Evolutionary conservation across 2,888 invertebrate genomes (phyloP), one percentile per base, ranked within the genome.

Genomic region (Andrena fulva): DNA sequence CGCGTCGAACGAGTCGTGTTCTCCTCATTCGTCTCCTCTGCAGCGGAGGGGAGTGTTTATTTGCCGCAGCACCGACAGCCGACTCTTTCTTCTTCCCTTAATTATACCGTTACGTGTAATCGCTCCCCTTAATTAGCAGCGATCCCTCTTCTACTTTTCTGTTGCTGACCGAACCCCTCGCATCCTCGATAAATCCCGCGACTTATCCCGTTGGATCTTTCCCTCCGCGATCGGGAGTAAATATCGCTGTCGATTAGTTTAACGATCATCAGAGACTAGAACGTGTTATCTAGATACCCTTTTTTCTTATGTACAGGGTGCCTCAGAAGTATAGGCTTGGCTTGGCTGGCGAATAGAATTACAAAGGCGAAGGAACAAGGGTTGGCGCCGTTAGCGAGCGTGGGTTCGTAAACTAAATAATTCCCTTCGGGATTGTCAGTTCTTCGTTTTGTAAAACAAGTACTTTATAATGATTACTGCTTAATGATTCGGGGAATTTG

Each of bases 31-130:
- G 16, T 62, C 63, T 74, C 60, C 69, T 69, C 35, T 2, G 12
- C 42, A 42, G 24, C 71, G 42, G 59, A 54, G 54, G 73, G 71
- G 71, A 74, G 74, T 76, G 60, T 77, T 86, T 84, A 84, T 77
- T 85, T 74, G 62, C 66, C 56, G 64, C 54, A 60, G 35, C 52
- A 76, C 56, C 74, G 62, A 27, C 62, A 71, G 69, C 88, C 88
- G 82, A 87, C 82, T 85, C 79, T 84, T 80, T 88, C 85, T 88
- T 88, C 88, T 89, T 89, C 87, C 89, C 88, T 89, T 89, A 89
- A 89, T 89, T 89, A 89, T 89, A 89, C 89, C 89, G 89, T 89
- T 89, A 89, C 89, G 89, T 89, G 89, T 89, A 89, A 89, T 89
- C 89, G 89, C 87, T 87, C 89, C 89, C 89, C 89, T 89, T 89